These are phyloP conservation scores for Myotis myotis DNA, from an alignment of 2,797 vertebrate genomes.

Conservation along the genomic window DNA sequence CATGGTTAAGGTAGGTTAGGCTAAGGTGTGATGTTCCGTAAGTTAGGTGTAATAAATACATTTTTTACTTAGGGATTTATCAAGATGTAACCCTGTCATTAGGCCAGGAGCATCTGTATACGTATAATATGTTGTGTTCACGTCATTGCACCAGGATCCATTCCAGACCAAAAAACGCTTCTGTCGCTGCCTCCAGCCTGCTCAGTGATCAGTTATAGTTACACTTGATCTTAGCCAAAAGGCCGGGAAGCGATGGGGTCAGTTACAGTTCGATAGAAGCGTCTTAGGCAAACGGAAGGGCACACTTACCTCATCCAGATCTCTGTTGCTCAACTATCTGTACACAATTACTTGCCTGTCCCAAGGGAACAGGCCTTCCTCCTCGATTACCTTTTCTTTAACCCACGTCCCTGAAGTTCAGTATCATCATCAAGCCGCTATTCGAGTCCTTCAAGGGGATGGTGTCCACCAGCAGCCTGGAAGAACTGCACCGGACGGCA, in stretches of 20 bases:
- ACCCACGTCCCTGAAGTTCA: conserved; percentile 89
- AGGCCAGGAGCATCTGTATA: background rate
- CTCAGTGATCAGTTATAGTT: background rate
- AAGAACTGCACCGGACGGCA: conserved; percentile 91
- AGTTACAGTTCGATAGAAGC: background rate
- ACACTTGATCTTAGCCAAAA: background rate
- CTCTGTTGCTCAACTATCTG: background rate
- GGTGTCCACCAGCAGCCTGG: conserved; percentile 92
- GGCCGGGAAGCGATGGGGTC: background rate
- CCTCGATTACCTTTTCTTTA: conserved; percentile 81
- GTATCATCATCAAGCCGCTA: conserved; percentile 95
- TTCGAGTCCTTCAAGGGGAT: conserved; percentile 96
- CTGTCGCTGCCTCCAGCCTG: background rate
- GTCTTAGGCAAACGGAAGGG: accelerated
- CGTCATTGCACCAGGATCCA: accelerated
- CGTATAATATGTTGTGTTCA: background rate
- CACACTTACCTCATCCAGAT: background rate
- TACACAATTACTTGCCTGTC: background rate
- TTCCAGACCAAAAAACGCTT: background rate
- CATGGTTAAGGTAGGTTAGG: background rate
- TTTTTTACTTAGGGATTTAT: background rate
- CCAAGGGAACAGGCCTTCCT: background rate
- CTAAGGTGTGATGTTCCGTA: background rate
- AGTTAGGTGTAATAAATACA: background rate
- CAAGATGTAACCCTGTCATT: background rate